Evolutionary conservation across 2,888 invertebrate species (phyloP), one percentile per base, ranked within the genome.

Genomic region (Archaeoteleia sp.): DNA sequence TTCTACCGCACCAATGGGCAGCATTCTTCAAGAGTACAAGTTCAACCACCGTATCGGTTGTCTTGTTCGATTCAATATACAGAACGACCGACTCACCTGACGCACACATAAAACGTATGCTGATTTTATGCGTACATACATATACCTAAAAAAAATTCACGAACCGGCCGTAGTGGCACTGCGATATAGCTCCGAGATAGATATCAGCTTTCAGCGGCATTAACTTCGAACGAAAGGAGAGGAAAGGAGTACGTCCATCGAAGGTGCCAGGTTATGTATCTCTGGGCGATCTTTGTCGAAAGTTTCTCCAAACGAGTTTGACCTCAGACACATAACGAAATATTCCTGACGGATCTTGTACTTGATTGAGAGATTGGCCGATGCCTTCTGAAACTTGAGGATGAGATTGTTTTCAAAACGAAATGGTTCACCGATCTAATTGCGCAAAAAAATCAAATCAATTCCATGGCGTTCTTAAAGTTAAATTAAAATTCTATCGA

Each of bases 11-110:
- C 74, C 62, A 69, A 53, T 60, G 66, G 55, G 58, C 66, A 45
- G 58, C 67, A 73, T 72, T 70, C 57, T 45, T 55, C 40, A 40
- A 55, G 53, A 48, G 48, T 43, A 54, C 62, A 61, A 61, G 68
- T 69, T 70, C 78, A 78, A 79, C 78, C 80, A 74, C 77, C 78
- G 78, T 80, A 77, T 77, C 79, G 74, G 74, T 74, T 81, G 81
- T 81, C 81, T 72, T 68, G 74, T 78, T 72, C 78, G 62, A 71
- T 79, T 72, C 78, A 49, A 69, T 53, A 48, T 45, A 60, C 53
- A 42, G 53, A 46, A 57, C 67, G 48, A 35, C 30, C 62, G 60
- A 51, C 58, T 63, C 62, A 51, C 54, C 61, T 65, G 65, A 69
- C 61, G 37, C 29, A 29, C 32, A 60, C 29, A 68, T n/a, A 66